Percentiles rank a stretch among this genome's conserved stretches.
These are phyloP conservation scores for Tylochromis polylepis DNA, from an alignment of 2,113 vertebrate species.

Conservation along the genomic window DNA sequence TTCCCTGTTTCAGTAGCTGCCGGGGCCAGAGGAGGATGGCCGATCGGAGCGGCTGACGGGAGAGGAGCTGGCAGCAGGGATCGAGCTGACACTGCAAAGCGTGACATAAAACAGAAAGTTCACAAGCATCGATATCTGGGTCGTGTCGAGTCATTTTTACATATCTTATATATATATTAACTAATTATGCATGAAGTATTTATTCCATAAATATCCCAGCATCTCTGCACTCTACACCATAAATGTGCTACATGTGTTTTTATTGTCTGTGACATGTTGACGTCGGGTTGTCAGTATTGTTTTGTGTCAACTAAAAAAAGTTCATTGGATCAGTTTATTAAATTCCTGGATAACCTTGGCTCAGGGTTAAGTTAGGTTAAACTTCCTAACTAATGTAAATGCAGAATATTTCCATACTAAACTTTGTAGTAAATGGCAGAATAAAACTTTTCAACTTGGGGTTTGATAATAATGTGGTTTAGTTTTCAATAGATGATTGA, in stretches of 20 bases:
- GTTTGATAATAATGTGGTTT: not conserved
- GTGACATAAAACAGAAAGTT: not conserved
- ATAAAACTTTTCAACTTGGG: fast-evolving
- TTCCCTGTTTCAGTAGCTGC: too few species aligned
- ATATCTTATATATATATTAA: not conserved
- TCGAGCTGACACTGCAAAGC: not conserved
- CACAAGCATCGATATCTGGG: not conserved
- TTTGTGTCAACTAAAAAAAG: fast-evolving
- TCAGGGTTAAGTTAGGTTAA: fast-evolving
- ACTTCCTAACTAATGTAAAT: not conserved
- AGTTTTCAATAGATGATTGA: not conserved
- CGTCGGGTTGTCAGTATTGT: not conserved
- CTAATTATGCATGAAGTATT: fast-evolving
- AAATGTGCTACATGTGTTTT: not conserved
- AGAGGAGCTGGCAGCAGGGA: not conserved
- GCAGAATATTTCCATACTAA: fast-evolving
- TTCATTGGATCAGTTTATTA: not conserved
- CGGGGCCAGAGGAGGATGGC: too few species aligned
- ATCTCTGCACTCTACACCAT: not conserved
- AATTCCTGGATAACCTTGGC: not conserved
- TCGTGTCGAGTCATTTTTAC: too few species aligned
- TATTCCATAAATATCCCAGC: not conserved
- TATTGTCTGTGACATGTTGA: not conserved
- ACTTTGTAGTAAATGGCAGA: not conserved
- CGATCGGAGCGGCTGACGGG: not conserved